A percentile compares a stretch with the other conserved stretches of the same genome.
Conservation (phyloP, 2,888 invertebrate genomes). For the Amblyteles armatorius region DNA sequence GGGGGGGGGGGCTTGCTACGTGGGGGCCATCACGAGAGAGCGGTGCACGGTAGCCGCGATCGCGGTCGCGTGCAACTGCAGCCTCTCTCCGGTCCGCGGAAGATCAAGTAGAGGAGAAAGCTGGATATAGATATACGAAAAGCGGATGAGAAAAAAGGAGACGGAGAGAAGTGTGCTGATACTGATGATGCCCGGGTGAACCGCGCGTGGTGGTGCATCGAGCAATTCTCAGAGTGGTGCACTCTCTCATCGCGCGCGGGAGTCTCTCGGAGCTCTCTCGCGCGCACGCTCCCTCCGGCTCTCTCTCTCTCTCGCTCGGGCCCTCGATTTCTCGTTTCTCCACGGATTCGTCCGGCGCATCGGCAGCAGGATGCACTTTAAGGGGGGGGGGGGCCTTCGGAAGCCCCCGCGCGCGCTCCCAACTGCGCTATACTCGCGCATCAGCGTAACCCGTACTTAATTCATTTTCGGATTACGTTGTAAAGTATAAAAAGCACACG, state of each 20-base stretch:
- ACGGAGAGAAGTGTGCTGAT: constrained; percentile 43
- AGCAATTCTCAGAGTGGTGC: constrained; percentile 24
- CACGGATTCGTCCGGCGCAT: constrained; percentile 5
- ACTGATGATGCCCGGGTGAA: constrained; percentile 17
- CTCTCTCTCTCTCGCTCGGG: not conserved
- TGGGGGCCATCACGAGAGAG: constrained; percentile 38
- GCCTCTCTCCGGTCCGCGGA: not conserved
- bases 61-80: constrained; percentile 51
- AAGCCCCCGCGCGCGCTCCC: constrained; percentile 5
- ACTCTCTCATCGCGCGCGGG: constrained; percentile 29
- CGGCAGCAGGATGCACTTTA: constrained; percentile 30
- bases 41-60: constrained; percentile 53
- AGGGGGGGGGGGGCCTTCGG: constrained; percentile 4
- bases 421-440: constrained; percentile 27
- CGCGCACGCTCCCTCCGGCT: no score
- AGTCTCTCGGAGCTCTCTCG: constrained; percentile 13
- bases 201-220: constrained; percentile 16
- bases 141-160: constrained; percentile 31
- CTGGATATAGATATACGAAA: constrained; percentile 24
- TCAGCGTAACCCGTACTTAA: constrained; percentile 63
- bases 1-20: constrained; percentile 19
- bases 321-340: constrained; percentile 34
- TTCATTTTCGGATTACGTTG: constrained; percentile 64
- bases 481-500: constrained; percentile 63
- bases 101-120: constrained; percentile 10